Evolutionary conservation across 2,113 vertebrate genomes (phyloP).

Genomic region (Narcine bancroftii): DNA sequence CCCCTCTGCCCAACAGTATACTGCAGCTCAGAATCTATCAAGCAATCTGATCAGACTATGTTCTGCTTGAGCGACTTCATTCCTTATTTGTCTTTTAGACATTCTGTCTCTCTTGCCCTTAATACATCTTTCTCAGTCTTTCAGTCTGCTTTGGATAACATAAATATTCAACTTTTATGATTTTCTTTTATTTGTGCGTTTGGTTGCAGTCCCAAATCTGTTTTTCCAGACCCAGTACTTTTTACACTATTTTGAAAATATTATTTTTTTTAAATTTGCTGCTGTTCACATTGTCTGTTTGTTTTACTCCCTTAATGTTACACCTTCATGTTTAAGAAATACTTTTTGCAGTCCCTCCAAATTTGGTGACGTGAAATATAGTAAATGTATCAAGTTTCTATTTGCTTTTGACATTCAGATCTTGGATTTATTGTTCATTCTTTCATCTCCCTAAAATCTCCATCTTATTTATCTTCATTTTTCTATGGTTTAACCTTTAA

Average conservation of each 20-base stretch:
- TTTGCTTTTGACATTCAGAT: neutral
- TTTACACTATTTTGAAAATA: neutral
- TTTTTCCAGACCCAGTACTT: neutral
- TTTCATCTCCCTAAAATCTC: neutral
- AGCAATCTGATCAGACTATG: too few species aligned
- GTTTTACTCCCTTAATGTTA: neutral
- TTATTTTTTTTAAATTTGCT: neutral
- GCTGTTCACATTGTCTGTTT: neutral
- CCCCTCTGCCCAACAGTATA: too few species aligned
- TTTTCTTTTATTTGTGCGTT: neutral
- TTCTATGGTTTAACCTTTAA: neutral
- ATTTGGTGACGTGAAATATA: neutral
- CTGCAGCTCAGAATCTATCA: neutral
- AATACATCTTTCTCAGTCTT: neutral
- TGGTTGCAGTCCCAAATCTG: neutral
- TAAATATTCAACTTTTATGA: neutral
- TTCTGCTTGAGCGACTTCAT: neutral
- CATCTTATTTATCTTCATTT: neutral
- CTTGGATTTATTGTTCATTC: neutral
- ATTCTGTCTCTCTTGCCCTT: neutral
- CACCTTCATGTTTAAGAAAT: neutral
- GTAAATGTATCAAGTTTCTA: neutral
- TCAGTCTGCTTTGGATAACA: neutral
- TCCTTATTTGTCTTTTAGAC: neutral
- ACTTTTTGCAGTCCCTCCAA: neutral